Evolutionary conservation across 2,888 invertebrate species (phyloP), one percentile per base, ranked within the genome.

Genomic region (Nemoura dubitans): DNA sequence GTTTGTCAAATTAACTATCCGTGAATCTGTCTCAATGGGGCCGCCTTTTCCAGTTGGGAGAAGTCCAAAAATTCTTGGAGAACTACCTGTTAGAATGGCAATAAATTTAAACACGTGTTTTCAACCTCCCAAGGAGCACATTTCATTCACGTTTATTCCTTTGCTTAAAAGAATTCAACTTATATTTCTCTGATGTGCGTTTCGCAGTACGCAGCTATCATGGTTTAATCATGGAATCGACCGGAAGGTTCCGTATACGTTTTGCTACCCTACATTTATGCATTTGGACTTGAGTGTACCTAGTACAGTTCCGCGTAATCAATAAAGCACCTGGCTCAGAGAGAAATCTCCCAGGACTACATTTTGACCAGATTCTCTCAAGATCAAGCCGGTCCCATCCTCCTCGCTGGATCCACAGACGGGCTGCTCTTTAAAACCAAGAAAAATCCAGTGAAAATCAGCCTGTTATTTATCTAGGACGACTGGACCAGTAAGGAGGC

Each of bases 301-400:
- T n/a, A n/a, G n/a, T n/a, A 76, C 76, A 84, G 77, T 76, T 86
- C 42, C 77, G 59, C 59, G 28, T 87, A 84, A 86, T 86, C 84
- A 86, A 87, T 87, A 87, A 83, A 83, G 83, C 86, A 87, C 87
- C 86, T 86, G 86, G 85, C 85, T 36, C 25, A n/a, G 29, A 36
- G 83, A 76, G 83, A 82, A 78, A 36, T 30, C 77, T 77, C 86
- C 86, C 83, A 86, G 84, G 84, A 83, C 78, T 27, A 28, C 27
- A 78, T 78, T 78, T 78, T 78, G 78, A 78, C 78, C 78, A 78
- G 78, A 78, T 78, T 78, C 78, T 28, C 2, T 78, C 78, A 78
- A 78, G 78, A 78, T 78, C 59, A 59, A 21, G 14, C n/a, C n/a
- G n/a, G n/a, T 16, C 59, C 16, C 59, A 16, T 3, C 21, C 59